Base-by-base conservation (phyloP, 2,888 invertebrate species). In the Serrognathus titanus region DNA sequence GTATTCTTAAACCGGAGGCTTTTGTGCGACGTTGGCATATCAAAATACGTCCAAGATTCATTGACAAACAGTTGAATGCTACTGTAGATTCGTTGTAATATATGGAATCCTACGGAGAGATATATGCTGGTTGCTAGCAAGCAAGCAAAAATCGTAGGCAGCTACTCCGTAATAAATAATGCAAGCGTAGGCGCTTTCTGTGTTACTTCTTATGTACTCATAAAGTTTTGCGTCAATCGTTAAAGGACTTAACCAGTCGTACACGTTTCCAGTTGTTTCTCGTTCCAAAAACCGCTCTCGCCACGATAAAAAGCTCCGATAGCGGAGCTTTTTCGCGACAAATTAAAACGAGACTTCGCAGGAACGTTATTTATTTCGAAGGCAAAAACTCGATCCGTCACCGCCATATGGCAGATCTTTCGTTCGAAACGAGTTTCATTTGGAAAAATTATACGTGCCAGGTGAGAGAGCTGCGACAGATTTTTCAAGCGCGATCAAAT, bases 141-240 rank as follows among this genome's bases (percentile, higher is more conserved):
- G 58, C 60, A 55, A 57, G 67, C 65, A 67, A 66, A 67, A 66
- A 65, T 67, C 66, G 68, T 68, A 67, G 68, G 68, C 53, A 68
- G 68, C 54, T 58, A 61, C 59, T 56, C 60, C 55, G 64, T 64
- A 64, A 67, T 69, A 68, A 68, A 68, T 69, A 62, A 67, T 63
- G 57, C 48, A 51, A 54, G 60, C 56, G 66, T 67, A 63, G 69
- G 68, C 59, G 66, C 59, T 54, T 37, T 48, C 48, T 39, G 20
- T 41, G 40, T 55, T 41, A 38, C 46, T 51, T 43, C 24, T 31
- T 40, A 41, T 41, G 40, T 40, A 41, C 51, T 24, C 51, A 24
- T 51, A 51, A 41, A 51, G 11, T 51, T 39, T 11, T 12, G n/a
- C 31, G 39, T 31, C n/a, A 51, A 31, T 31, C 13, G 36, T 13